These are phyloP conservation scores for Ophioderma brevispina DNA, from an alignment of 35 echinoderm and acorn worm species.

Conservation along the genomic window DNA sequence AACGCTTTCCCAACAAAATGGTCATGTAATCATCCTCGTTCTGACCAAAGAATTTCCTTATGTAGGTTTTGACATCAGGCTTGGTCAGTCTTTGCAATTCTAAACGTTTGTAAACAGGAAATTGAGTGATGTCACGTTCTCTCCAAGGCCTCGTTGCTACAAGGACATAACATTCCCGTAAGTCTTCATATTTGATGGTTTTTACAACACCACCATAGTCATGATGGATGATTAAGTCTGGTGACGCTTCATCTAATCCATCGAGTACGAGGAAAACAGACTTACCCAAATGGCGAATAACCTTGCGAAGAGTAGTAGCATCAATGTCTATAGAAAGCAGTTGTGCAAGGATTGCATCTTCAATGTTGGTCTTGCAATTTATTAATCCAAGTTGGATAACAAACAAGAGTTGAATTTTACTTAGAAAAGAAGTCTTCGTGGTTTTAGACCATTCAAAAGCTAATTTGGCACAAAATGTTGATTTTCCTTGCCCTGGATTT, in stretches of 20 bases:
- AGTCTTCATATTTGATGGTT: neutral
- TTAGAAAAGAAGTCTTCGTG: neutral
- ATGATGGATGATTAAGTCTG: neutral
- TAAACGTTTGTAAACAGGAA: neutral
- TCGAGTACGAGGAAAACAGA: neutral
- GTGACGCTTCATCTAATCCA: neutral
- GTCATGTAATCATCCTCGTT: neutral
- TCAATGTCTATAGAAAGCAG: neutral
- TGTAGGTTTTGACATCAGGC: neutral
- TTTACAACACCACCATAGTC: neutral
- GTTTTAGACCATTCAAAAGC: neutral
- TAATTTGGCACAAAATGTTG: neutral
- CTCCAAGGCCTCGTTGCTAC: neutral
- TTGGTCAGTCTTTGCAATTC: neutral
- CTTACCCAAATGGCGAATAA: neutral
- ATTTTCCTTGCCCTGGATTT: neutral
- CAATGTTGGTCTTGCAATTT: neutral
- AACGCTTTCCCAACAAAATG: neutral
- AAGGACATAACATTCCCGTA: neutral
- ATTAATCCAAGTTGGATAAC: neutral
- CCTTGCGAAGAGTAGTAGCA: neutral
- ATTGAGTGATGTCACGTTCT: neutral
- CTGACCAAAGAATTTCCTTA: neutral
- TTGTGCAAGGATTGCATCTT: neutral
- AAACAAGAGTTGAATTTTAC: neutral